These are phyloP conservation scores for Symphodus melops DNA, from an alignment of 2,113 vertebrate species.

Conservation along the genomic window DNA sequence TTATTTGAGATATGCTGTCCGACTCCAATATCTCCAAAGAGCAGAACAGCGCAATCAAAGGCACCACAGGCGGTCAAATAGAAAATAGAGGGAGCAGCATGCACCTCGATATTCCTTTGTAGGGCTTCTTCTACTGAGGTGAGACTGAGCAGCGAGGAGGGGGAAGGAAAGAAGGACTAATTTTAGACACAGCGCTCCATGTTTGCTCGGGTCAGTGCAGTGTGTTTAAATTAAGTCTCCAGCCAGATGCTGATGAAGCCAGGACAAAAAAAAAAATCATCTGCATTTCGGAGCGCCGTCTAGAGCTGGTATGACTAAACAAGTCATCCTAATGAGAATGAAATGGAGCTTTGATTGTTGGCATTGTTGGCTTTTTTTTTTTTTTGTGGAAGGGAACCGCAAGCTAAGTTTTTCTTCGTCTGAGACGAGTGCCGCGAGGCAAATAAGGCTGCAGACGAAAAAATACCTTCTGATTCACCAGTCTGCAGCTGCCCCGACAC, in stretches of 20 bases:
- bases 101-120: slow-evolving; percentile 8
- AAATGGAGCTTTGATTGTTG: not conserved
- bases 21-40: not conserved
- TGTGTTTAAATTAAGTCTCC: slow-evolving; percentile 36
- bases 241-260: slow-evolving; percentile 21
- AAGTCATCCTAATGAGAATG: not conserved
- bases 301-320: slow-evolving; percentile 4
- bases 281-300: slow-evolving; percentile 13
- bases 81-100: slow-evolving; percentile 17
- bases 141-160: slow-evolving; percentile 19
- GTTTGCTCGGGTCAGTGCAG: slow-evolving; percentile 30
- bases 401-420: slow-evolving; percentile 13
- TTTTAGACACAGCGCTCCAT: slow-evolving; percentile 38
- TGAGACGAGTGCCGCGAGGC: not conserved
- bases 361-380: no score
- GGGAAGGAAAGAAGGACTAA: slow-evolving; percentile 21
- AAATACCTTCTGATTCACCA: slow-evolving; percentile 7
- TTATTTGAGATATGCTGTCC: no score
- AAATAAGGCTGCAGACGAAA: not conserved
- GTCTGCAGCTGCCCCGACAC: not conserved
- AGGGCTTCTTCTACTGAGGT: slow-evolving; percentile 5
- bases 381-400: not conserved
- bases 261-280: slow-evolving; percentile 31
- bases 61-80: slow-evolving; percentile 27
- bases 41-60: not conserved